These are phyloP conservation scores for Synanceia verrucosa DNA, from an alignment of 2,797 vertebrate genomes.

Conservation along the genomic window DNA sequence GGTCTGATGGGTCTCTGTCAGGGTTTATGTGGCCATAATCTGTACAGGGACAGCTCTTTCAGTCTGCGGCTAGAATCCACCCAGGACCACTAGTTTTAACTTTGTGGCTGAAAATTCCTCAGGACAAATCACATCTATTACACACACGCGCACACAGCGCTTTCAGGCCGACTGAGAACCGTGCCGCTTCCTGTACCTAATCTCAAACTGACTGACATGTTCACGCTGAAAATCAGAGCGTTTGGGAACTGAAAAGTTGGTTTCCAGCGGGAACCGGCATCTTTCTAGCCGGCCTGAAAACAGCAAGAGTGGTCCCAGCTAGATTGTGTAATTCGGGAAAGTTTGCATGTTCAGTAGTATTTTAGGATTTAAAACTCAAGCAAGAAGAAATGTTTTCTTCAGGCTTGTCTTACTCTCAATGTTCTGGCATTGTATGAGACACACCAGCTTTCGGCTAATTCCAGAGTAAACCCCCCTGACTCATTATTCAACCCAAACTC, in stretches of 20 bases:
- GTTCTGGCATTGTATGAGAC: too few relatives aligned
- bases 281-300: too few relatives aligned
- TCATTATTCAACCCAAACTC: too few relatives aligned
- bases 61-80: background rate
- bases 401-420: background rate
- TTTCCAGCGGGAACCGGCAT: too few relatives aligned
- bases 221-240: too few relatives aligned
- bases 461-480: too few relatives aligned
- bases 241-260: too few relatives aligned
- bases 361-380: background rate
- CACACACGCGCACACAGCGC: background rate
- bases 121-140: background rate
- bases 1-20: conserved; percentile 39
- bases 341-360: background rate
- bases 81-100: background rate
- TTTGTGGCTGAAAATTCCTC: background rate
- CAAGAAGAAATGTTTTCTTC: background rate
- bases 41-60: conserved; percentile 1
- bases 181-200: too few relatives aligned
- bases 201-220: too few relatives aligned
- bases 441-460: too few relatives aligned
- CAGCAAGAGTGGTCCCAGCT: too few relatives aligned
- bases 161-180: too few relatives aligned
- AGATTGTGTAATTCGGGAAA: background rate
- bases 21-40: conserved; percentile 41